phyloP scores from a whole-genome alignment of 2,113 vertebrate genomes.

The Poeciliopsis turrubarensis region DNA sequence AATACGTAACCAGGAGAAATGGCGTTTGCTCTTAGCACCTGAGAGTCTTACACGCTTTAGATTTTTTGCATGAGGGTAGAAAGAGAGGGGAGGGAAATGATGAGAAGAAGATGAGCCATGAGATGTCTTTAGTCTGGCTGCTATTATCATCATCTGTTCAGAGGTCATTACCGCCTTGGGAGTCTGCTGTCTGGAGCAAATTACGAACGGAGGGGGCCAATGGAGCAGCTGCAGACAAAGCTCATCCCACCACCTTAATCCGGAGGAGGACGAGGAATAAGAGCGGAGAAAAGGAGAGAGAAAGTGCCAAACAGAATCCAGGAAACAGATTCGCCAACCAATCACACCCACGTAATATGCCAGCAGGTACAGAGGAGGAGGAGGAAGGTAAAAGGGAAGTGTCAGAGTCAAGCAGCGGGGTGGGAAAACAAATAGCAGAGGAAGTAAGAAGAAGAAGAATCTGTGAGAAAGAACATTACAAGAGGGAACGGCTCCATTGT shows the following conservation, averaged over 20 bases:
- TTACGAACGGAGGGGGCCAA: conserved; percentile 63
- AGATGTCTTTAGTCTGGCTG: conserved; percentile 75
- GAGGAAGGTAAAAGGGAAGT: conserved; percentile 36
- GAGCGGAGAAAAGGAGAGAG: conserved; percentile 12
- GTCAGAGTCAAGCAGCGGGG: conserved; percentile 13
- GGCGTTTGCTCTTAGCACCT: background rate
- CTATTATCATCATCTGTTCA: conserved; percentile 80
- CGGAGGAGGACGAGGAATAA: conserved; percentile 10
- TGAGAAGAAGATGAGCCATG: conserved; percentile 47
- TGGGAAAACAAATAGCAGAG: conserved; percentile 1
- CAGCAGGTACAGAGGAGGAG: conserved; percentile 20
- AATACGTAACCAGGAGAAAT: conserved; percentile 5
- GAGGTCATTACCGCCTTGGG: conserved; percentile 77
- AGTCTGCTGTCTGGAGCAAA: conserved; percentile 70
- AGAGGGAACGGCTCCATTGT: conserved; percentile 39
- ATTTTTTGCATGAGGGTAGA: background rate
- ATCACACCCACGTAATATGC: conserved; percentile 45
- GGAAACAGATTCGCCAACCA: conserved; percentile 13
- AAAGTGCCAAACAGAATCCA: background rate
- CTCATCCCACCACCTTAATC: conserved; percentile 68
- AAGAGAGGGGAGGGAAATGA: conserved; percentile 4
- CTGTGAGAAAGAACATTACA: conserved; percentile 19
- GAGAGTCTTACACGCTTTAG: conserved; percentile 12
- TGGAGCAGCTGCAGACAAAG: conserved; percentile 76
- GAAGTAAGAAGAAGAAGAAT: conserved; percentile 15